phyloP scores from a whole-genome alignment of 2,888 invertebrate species.

The Drosophila aldrichi region DNA sequence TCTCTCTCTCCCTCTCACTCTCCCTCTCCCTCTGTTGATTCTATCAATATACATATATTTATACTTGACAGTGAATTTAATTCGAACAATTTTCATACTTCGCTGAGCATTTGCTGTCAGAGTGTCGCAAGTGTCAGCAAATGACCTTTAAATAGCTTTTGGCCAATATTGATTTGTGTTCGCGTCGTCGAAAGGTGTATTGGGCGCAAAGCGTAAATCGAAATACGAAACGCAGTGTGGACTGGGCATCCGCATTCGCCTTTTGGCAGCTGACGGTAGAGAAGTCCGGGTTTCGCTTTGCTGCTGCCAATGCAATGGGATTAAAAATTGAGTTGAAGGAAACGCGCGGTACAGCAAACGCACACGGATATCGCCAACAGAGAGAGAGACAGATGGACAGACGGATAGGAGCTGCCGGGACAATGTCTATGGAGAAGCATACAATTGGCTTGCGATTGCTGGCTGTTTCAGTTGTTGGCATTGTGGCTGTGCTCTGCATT shows the following conservation, averaged over 20 bases:
- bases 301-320: slow-evolving; percentile 37
- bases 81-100: slow-evolving; percentile 46
- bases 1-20: too few species aligned
- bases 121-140: slow-evolving; percentile 42
- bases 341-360: slow-evolving; percentile 40
- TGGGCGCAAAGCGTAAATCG: slow-evolving; percentile 22
- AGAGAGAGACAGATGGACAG: too few species aligned
- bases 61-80: slow-evolving; percentile 31
- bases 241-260: slow-evolving; percentile 57
- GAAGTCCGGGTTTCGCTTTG: slow-evolving; percentile 44
- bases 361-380: slow-evolving; percentile 45
- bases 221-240: slow-evolving; percentile 37
- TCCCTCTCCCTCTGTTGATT: too few species aligned
- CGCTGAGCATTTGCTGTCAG: slow-evolving; percentile 23
- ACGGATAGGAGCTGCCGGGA: slow-evolving; percentile 13
- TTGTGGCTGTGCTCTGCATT: slow-evolving; percentile 36
- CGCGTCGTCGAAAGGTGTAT: background rate
- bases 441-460: slow-evolving; percentile 69
- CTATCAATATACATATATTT: too few species aligned
- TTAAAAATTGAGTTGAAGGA: slow-evolving; percentile 64
- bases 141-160: slow-evolving; percentile 55
- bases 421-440: slow-evolving; percentile 27
- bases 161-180: slow-evolving; percentile 70
- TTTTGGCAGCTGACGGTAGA: slow-evolving; percentile 48
- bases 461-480: slow-evolving; percentile 19